Base-by-base conservation (phyloP, 2,113 vertebrate genomes). In the Catharus bicknelli region DNA sequence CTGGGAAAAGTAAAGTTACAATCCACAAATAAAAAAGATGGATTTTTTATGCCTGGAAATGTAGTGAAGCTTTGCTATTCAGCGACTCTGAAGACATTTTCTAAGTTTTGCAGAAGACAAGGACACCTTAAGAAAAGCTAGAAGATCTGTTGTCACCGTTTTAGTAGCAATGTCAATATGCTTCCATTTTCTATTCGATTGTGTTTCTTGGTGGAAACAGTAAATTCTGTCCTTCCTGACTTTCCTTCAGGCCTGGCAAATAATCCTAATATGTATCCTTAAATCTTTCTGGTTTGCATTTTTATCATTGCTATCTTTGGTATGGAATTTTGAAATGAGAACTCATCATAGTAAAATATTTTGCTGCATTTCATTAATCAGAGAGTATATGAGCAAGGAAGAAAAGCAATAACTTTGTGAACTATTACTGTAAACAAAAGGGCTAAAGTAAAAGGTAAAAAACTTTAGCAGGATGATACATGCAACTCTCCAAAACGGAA, bases 341-440 rank as follows among this genome's bases (percentile, higher is more conserved):
- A 9, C 8, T 83, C 27, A 48, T 70, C 25, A 21, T 38, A 61
- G 16, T 78, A 90, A 58, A 86, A 64, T 70, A 83, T 9, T 13
- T 5, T 68, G 50, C 30, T 87, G 27, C n/a, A 45, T 88, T 83
- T 93, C 38, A 86, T 94, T 88, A 79, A 88, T 84, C 51, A 80
- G 67, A 58, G 77, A 66, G 21, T 77, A 78, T 64, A 66, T 13
- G 15, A 80, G 30, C 19, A 87, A 50, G 63, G 47, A 80, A 76
- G 81, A 84, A 77, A 64, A 86, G 4, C 13, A 89, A 40, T 80
- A 73, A 50, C 29, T 88, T 81, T 59, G 10, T 84, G 30, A 30
- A 42, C 4, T 63, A n/a, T 72, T 91, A 63, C 34, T 86, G 36
- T 72, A 30, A 77, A 25, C 42, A 73, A 3, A 85, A 76, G 25